Percentiles rank a stretch among this genome's conserved stretches.
These are phyloP conservation scores for Rhagonycha fulva DNA, from an alignment of 2,888 invertebrate genomes.

Conservation along the genomic window DNA sequence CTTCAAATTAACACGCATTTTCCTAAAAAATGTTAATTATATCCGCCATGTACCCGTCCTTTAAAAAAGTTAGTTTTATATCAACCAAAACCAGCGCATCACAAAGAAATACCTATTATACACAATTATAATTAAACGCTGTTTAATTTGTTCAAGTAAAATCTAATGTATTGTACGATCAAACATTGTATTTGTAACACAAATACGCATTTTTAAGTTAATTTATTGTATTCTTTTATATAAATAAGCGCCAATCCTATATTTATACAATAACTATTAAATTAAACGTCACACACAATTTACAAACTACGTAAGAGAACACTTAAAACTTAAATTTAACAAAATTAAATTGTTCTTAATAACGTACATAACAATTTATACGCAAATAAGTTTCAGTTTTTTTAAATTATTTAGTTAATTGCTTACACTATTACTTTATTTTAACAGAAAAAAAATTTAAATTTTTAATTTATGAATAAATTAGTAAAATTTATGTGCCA, in stretches of 20 bases:
- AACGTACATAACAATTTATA: background rate
- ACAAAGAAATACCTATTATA: background rate
- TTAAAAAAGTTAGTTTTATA: background rate
- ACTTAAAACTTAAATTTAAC: conserved; percentile 2
- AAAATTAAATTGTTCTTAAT: background rate
- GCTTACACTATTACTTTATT: background rate
- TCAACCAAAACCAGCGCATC: background rate
- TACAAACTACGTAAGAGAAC: background rate
- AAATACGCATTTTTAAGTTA: background rate
- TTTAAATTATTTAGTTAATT: background rate
- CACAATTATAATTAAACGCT: background rate
- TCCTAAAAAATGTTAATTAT: too few species aligned
- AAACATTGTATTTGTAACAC: background rate
- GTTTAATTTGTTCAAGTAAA: background rate
- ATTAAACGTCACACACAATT: conserved; percentile 2
- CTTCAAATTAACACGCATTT: too few species aligned
- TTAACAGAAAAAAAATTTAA: background rate
- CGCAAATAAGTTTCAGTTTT: background rate
- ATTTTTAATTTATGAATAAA: background rate
- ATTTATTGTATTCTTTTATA: background rate
- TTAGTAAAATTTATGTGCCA: background rate
- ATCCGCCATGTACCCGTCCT: too few species aligned
- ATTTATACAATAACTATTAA: conserved; percentile 1
- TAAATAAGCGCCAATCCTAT: background rate
- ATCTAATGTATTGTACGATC: background rate